A percentile compares a stretch with the other conserved stretches of the same genome.
phyloP scores from a whole-genome alignment of 2,797 vertebrate species.

The Tauraco hartlaubi region DNA sequence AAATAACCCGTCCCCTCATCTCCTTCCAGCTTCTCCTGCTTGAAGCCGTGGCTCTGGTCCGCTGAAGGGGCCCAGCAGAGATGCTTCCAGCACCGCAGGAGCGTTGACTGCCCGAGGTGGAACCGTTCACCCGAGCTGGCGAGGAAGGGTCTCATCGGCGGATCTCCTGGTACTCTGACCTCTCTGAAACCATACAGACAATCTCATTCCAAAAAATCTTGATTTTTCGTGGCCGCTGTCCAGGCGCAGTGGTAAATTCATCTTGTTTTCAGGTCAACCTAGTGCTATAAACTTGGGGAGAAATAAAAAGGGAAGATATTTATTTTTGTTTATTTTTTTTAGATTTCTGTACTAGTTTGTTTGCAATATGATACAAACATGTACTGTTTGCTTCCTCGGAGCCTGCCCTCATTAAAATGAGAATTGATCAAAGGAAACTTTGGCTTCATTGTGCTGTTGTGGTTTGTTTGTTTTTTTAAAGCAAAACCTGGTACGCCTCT shows the following conservation, averaged over 20 bases:
- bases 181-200: slow-evolving; percentile 28
- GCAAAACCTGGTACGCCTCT: neutral
- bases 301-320: slow-evolving; percentile 45
- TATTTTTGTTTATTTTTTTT: slow-evolving; percentile 62
- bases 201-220: neutral
- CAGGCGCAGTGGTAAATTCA: neutral
- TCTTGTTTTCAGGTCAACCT: slow-evolving; percentile 45
- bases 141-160: neutral
- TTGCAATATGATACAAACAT: slow-evolving; percentile 20
- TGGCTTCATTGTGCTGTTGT: neutral
- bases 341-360: slow-evolving; percentile 48
- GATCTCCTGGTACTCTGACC: neutral
- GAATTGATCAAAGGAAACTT: slow-evolving; percentile 40
- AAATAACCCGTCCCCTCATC: neutral
- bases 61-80: neutral
- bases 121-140: neutral
- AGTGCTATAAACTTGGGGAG: slow-evolving; percentile 45
- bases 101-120: neutral
- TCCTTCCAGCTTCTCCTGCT: neutral
- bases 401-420: slow-evolving; percentile 70
- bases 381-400: slow-evolving; percentile 46
- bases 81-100: neutral
- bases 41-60: neutral
- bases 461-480: neutral
- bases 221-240: neutral